Evolutionary conservation across 2,888 invertebrate genomes (phyloP).

Genomic region (Keiferia lycopersicella): DNA sequence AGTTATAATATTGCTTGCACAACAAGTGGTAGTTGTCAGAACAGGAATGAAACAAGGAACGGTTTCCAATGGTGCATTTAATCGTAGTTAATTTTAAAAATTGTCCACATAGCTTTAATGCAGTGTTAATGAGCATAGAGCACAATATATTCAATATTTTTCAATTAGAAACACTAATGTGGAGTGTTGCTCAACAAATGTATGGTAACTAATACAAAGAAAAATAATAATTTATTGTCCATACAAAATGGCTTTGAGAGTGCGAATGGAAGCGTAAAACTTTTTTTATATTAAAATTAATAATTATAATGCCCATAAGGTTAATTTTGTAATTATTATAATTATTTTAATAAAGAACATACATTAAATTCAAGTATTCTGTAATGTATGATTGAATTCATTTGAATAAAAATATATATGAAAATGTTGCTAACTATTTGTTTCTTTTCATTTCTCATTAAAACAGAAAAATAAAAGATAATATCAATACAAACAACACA

Average conservation of each 20-base stretch:
- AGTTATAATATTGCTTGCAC: constrained; percentile 64
- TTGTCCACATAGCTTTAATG: constrained; percentile 76
- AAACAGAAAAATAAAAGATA: not conserved
- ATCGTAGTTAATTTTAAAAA: constrained; percentile 74
- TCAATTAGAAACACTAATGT: constrained; percentile 53
- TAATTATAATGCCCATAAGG: constrained; percentile 71
- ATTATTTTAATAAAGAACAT: constrained; percentile 77
- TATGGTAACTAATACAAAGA: constrained; percentile 45
- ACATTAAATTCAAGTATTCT: constrained; percentile 77
- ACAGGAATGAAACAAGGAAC: constrained; percentile 50
- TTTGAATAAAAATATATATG: constrained; percentile 83
- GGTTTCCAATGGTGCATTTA: constrained; percentile 77
- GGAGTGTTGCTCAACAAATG: constrained; percentile 73
- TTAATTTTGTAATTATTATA: constrained; percentile 79
- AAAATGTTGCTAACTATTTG: constrained; percentile 79
- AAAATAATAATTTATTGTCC: constrained; percentile 64
- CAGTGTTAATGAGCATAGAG: constrained; percentile 64
- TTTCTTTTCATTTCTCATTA: constrained; percentile 54
- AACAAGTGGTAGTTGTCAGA: constrained; percentile 50
- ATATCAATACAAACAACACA: not conserved
- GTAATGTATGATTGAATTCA: constrained; percentile 80
- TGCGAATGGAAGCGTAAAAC: constrained; percentile 61
- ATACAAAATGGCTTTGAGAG: constrained; percentile 64
- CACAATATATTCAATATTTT: constrained; percentile 69
- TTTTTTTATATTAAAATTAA: constrained; percentile 67